Evolutionary conservation across 2,888 invertebrate species (phyloP).

Genomic region (Leptinotarsa tumamoca): DNA sequence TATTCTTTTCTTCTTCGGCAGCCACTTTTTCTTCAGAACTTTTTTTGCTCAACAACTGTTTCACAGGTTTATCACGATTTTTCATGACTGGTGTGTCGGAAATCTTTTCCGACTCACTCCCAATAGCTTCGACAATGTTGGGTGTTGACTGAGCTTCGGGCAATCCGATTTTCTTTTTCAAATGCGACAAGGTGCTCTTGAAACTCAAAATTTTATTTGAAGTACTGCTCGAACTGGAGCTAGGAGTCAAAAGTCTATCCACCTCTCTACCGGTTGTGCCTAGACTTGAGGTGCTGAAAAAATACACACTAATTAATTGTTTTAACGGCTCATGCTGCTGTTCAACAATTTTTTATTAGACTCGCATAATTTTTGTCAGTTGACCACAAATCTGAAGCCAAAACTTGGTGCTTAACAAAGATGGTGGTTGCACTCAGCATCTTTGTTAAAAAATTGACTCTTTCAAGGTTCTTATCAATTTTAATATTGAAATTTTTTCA

Average conservation of each 20-base stretch:
- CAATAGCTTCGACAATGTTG: constrained; percentile 36
- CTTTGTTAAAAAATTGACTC: no score
- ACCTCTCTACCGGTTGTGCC: constrained; percentile 20
- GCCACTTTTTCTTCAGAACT: neutral
- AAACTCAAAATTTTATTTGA: constrained; percentile 44
- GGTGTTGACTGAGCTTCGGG: constrained; percentile 72
- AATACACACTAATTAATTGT: constrained; percentile 20
- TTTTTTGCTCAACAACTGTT: neutral
- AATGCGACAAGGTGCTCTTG: constrained; percentile 45
- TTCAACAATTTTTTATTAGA: no score
- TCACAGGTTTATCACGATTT: constrained; percentile 28
- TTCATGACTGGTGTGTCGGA: constrained; percentile 33
- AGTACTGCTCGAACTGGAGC: constrained; percentile 36
- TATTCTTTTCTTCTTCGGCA: neutral
- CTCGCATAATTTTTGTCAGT: no score
- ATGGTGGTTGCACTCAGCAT: no score
- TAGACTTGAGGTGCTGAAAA: constrained; percentile 19
- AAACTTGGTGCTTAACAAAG: no score
- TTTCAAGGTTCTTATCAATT: no score
- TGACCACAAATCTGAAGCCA: no score
- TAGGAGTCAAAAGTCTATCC: constrained; percentile 22
- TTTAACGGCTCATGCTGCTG: neutral
- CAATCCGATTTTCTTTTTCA: constrained; percentile 61
- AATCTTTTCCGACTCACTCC: constrained; percentile 15
- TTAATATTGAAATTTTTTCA: no score